phyloP scores from a whole-genome alignment of 1,140 invertebrate genomes.

The Aphidius ervi region DNA sequence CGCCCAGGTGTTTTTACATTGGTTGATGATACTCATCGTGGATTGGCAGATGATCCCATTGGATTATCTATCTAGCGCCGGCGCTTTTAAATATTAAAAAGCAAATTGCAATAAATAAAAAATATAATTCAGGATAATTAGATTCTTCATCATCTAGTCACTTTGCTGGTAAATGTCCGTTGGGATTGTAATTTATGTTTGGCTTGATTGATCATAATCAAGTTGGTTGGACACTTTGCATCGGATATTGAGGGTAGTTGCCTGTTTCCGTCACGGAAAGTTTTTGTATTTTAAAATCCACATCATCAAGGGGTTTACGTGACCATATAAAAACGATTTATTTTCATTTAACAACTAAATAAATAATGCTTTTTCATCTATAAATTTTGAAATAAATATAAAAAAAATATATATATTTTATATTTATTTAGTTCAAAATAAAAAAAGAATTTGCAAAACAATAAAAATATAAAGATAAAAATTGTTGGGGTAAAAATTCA shows the following conservation, averaged over 20 bases:
- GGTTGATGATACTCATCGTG: constrained; percentile 35
- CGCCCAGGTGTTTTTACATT: constrained; percentile 36
- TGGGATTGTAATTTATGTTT: not conserved
- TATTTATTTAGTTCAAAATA: too few relatives aligned
- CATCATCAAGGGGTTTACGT: too few relatives aligned
- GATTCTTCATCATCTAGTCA: not conserved
- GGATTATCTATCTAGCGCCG: constrained; percentile 49
- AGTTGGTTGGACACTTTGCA: constrained; percentile 43
- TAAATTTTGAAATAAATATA: too few relatives aligned
- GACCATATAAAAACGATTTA: too few relatives aligned
- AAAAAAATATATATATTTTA: too few relatives aligned
- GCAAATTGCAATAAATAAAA: not conserved
- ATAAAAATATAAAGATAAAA: not conserved
- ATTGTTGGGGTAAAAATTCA: not conserved
- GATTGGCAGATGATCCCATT: constrained; percentile 52
- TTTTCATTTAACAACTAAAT: too few relatives aligned
- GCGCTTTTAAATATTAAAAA: constrained; percentile 28
- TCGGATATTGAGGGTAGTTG: constrained; percentile 48
- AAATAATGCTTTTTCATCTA: too few relatives aligned
- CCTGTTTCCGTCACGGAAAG: constrained; percentile 46
- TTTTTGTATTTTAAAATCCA: not conserved
- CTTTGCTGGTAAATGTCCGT: not conserved
- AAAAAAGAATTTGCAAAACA: not conserved
- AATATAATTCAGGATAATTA: not conserved
- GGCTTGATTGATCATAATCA: constrained; percentile 40